Evolutionary conservation across 2,888 invertebrate genomes (phyloP), one percentile per base, ranked within the genome.

Genomic region (Copidosoma aretas): DNA sequence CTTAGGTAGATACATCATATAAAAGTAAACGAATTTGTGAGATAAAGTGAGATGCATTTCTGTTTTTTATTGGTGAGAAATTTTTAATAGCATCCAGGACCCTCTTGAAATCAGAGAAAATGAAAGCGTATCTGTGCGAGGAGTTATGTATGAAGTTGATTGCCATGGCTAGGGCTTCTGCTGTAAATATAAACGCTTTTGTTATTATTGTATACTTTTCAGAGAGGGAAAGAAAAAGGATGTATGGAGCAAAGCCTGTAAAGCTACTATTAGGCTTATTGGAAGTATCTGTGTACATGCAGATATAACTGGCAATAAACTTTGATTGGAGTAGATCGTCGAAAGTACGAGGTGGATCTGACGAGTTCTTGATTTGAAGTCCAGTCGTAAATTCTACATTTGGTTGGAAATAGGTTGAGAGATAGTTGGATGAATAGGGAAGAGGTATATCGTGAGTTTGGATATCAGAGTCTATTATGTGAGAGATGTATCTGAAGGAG

Each of bases 101-200:
- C 21, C 52, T 39, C 10, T n/a, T 8, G 14, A 52, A 52, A 52
- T 61, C 60, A 5, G 52, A 52, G 21, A 61, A 51, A 39, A 61
- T 61, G 24, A 15, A 25, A n/a, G 24, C 10, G 15, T 60, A 24
- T 15, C 1, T 22, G 3, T 43, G 41, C 3, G 21, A 15, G 14
- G 4, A 17, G 14, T 41, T 14, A 4, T 43, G n/a, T 10, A 60
- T 49, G 21, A 24, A 21, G 14, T 49, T 8, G 15, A 61, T 21
- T 15, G 52, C 32, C 17, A 60, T 60, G 1, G 60, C 60, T 12
- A 41, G 4, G 17, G 43, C 41, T 25, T 60, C 51, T 1, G 25
- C 49, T 10, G 60, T 24, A n/a, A 51, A 60, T 25, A 60, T 41
- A 12, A 19, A 63, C 10, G 59, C 21, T 12, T 1, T 22, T 2